These are phyloP conservation scores for Scyliorhinus canicula DNA, from an alignment of 2,797 vertebrate genomes.

Conservation along the genomic window DNA sequence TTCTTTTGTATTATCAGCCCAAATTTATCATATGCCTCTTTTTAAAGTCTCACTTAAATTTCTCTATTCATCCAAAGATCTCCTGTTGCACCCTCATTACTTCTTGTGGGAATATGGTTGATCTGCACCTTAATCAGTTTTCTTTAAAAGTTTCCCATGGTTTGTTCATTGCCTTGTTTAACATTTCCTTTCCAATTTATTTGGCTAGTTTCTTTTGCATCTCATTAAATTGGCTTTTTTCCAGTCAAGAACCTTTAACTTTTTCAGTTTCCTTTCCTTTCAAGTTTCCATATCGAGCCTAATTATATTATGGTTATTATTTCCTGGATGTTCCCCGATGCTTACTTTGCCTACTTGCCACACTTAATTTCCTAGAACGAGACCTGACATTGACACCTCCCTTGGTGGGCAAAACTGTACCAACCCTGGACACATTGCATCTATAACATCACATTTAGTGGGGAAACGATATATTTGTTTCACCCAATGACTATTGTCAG, in stretches of 20 bases:
- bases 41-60: slow-evolving; percentile 19
- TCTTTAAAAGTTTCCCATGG: slow-evolving; percentile 18
- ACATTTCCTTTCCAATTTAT: slow-evolving; percentile 2
- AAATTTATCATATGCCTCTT: neutral
- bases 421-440: neutral
- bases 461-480: neutral
- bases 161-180: slow-evolving; percentile 4
- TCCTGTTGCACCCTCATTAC: neutral
- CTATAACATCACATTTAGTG: neutral
- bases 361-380: neutral
- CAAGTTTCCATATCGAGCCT: neutral
- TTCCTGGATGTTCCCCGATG: neutral
- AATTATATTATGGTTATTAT: neutral
- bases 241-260: slow-evolving; percentile 8
- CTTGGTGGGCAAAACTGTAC: neutral
- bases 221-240: neutral
- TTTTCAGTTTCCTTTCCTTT: slow-evolving; percentile 20
- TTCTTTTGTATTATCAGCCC: neutral
- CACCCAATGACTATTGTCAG: neutral
- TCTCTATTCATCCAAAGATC: neutral
- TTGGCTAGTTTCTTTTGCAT: slow-evolving; percentile 22
- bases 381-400: neutral
- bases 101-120: neutral
- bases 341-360: neutral
- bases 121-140: neutral